Conservation (phyloP, 2,797 vertebrate species). For the Hemitrygon akajei region DNA sequence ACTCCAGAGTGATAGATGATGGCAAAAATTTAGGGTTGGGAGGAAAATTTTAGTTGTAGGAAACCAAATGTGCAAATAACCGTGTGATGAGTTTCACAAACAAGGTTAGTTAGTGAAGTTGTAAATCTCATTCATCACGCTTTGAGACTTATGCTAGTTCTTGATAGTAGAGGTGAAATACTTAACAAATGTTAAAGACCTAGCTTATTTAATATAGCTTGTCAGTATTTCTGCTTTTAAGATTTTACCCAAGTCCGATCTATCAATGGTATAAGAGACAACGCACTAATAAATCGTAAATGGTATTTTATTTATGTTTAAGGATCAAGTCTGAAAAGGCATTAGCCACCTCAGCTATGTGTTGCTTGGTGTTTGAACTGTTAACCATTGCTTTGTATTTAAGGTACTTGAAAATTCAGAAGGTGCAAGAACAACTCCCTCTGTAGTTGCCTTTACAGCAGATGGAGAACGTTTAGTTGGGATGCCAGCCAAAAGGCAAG, state of each 20-base stretch:
- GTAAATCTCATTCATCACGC: background rate
- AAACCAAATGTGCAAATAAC: too few relatives aligned
- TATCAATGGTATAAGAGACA: background rate
- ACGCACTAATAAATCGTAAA: background rate
- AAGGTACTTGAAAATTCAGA: constrained; percentile 94
- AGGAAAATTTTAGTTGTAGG: too few relatives aligned
- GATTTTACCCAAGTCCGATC: background rate
- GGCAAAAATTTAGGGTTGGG: too few relatives aligned
- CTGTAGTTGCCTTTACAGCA: constrained; percentile 81
- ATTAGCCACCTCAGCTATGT: background rate
- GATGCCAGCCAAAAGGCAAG: constrained; percentile 93
- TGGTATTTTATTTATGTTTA: background rate
- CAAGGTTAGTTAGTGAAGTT: background rate
- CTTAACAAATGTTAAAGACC: background rate
- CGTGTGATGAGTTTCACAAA: background rate
- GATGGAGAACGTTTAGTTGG: constrained; percentile 89
- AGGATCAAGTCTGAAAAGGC: background rate
- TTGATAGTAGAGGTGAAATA: background rate
- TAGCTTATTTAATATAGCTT: background rate
- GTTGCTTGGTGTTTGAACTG: background rate
- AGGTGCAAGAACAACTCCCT: constrained; percentile 93
- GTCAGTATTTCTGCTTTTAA: background rate
- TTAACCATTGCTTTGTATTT: background rate
- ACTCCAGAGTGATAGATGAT: too few relatives aligned
- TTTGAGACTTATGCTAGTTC: background rate